phyloP scores from a whole-genome alignment of 1,140 invertebrate genomes.

The Charaxes varanes region DNA sequence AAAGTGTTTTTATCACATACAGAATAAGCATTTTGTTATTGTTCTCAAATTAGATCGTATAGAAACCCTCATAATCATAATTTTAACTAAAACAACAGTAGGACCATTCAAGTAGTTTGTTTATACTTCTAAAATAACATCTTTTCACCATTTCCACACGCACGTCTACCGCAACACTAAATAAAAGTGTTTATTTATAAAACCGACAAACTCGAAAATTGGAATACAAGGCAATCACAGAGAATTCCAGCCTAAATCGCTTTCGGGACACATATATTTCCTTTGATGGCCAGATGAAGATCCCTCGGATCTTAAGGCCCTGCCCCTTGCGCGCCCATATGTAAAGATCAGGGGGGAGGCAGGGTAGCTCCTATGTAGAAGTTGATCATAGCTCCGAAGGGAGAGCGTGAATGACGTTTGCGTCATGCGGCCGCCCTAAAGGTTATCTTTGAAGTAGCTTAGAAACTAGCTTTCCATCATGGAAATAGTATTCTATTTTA shows the following conservation, averaged over 20 bases:
- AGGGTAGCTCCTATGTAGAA: background rate
- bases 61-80: too few species aligned
- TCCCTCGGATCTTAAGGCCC: background rate
- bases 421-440: background rate
- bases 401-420: background rate
- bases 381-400: constrained; percentile 1
- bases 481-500: too few species aligned
- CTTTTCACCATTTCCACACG: too few species aligned
- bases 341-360: background rate
- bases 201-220: background rate
- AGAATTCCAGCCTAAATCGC: background rate
- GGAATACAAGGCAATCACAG: constrained; percentile 1
- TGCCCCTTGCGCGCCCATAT: background rate
- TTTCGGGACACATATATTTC: constrained; percentile 1
- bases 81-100: too few species aligned
- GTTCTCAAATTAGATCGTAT: too few species aligned
- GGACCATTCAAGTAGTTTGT: too few species aligned
- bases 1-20: too few species aligned
- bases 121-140: too few species aligned
- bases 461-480: too few species aligned
- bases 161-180: too few species aligned
- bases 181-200: too few species aligned
- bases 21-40: too few species aligned
- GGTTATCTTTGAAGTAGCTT: background rate
- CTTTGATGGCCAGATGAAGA: background rate